Evolutionary conservation across 2,888 invertebrate species (phyloP).

Genomic region (Phaedon cochleariae): DNA sequence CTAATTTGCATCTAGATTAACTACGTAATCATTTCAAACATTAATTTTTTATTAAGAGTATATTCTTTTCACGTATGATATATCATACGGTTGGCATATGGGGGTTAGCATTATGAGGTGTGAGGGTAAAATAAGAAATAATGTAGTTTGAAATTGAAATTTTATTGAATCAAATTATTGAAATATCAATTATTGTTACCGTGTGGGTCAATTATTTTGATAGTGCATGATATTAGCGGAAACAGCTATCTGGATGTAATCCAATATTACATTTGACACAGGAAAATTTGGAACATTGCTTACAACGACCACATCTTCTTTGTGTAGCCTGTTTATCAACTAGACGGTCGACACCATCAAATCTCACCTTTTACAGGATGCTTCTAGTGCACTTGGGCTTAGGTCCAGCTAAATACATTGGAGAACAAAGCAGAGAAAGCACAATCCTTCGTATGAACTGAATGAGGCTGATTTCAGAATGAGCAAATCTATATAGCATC

Average conservation of each 20-base stretch:
- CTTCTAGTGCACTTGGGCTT: constrained; percentile 8
- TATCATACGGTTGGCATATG: no score
- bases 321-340: constrained; percentile 14
- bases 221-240: constrained; percentile 9
- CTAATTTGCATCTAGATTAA: background rate
- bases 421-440: constrained; percentile 2
- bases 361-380: background rate
- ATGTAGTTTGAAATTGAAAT: constrained; percentile 4
- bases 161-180: constrained; percentile 4
- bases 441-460: constrained; percentile 1
- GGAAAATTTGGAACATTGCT: constrained; percentile 17
- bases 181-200: constrained; percentile 9
- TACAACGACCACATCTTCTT: constrained; percentile 6
- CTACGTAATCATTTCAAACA: background rate
- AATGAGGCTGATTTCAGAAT: background rate
- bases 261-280: constrained; percentile 16
- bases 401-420: constrained; percentile 17
- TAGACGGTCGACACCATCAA: constrained; percentile 9
- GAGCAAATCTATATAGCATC: background rate
- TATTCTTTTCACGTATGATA: background rate
- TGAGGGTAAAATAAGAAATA: background rate
- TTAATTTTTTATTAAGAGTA: background rate
- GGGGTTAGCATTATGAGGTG: no score
- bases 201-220: constrained; percentile 5
- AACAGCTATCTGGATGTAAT: no score